These are phyloP conservation scores for Actinia tenebrosa DNA, from an alignment of 64 coral and sea anemone species.

Conservation along the genomic window DNA sequence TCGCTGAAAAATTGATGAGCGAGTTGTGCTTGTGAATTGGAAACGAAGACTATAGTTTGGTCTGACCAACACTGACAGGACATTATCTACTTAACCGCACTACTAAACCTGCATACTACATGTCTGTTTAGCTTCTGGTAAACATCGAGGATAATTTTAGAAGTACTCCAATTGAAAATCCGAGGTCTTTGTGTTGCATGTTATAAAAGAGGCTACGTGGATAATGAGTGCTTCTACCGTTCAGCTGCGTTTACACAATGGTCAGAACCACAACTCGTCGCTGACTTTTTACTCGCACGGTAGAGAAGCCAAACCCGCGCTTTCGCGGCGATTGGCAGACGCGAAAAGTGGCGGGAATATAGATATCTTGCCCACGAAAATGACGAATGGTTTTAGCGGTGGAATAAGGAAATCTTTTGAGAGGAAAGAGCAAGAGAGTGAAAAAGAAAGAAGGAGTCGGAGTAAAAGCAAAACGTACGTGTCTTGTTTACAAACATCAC, in stretches of 20 bases:
- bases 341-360: conserved; percentile 3
- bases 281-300: conserved; percentile 23
- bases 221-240: conserved; percentile 12
- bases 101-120: background rate
- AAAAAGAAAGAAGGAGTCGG: background rate
- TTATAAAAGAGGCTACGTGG: background rate
- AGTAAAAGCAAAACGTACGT: conserved; percentile 9
- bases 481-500: conserved; percentile 18
- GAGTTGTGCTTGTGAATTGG: background rate
- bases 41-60: background rate
- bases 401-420: conserved; percentile 9
- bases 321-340: conserved; percentile 15
- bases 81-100: background rate
- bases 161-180: conserved; percentile 8
- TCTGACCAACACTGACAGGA: background rate
- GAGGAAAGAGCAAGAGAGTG: background rate
- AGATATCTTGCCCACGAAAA: background rate
- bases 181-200: conserved; percentile 10
- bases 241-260: conserved; percentile 9
- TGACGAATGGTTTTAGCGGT: conserved; percentile 9
- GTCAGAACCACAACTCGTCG: conserved; percentile 21
- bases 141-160: background rate
- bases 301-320: background rate
- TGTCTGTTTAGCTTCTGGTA: background rate
- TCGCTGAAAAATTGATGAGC: background rate